Percentiles rank a stretch among this genome's conserved stretches.
Evolutionary conservation across 2,113 vertebrate genomes (phyloP).

Genomic region (Perca schrenkii): DNA sequence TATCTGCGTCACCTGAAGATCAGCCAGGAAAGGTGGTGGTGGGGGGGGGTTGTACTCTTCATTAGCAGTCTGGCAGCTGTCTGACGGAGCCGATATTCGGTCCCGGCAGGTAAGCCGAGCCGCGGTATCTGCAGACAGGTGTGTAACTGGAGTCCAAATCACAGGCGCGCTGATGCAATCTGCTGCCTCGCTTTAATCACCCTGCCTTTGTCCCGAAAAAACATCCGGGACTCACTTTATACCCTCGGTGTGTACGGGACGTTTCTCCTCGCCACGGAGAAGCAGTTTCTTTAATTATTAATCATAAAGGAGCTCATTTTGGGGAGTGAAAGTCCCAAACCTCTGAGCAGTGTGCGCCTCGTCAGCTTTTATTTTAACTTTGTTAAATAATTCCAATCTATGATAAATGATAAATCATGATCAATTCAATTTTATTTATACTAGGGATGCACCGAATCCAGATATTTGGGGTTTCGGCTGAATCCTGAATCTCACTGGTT

Average conservation of each 20-base stretch:
- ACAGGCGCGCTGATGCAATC: conserved; percentile 23
- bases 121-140: conserved; percentile 71
- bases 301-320: neutral
- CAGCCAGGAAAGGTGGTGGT: too few relatives aligned
- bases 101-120: conserved; percentile 67
- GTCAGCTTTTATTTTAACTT: neutral
- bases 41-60: conserved; percentile 16
- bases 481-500: too few relatives aligned
- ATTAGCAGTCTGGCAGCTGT: conserved; percentile 64
- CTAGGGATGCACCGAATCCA: too few relatives aligned
- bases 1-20: too few relatives aligned
- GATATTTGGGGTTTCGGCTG: too few relatives aligned
- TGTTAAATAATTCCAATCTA: too few relatives aligned
- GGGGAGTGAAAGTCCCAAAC: neutral
- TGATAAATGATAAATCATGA: too few relatives aligned
- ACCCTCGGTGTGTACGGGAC: neutral
- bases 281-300: neutral
- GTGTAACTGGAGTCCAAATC: conserved; percentile 71
- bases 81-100: conserved; percentile 51
- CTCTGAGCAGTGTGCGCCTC: neutral
- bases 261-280: neutral
- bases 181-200: conserved; percentile 15
- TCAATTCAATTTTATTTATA: too few relatives aligned
- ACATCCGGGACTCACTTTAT: neutral
- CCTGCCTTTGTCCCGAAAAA: neutral